Conservation (phyloP, 2,797 vertebrate species). For the Halcyon leucocephala region DNA sequence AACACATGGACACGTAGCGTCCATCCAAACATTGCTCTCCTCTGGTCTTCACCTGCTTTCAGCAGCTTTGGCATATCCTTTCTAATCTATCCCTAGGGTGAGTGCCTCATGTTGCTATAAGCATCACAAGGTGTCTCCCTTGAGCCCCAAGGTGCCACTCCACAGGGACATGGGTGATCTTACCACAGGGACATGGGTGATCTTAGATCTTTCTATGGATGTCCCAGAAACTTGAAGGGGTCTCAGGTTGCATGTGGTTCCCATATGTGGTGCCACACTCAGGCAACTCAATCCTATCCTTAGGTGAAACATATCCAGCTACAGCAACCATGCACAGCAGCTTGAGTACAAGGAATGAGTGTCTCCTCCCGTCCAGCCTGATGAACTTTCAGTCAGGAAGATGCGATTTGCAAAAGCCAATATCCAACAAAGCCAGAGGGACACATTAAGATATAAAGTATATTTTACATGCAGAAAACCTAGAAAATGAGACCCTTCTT, state of each 20-base stretch:
- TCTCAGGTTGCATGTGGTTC: background rate
- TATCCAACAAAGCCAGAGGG: background rate
- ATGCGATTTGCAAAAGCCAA: background rate
- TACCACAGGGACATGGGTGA: background rate
- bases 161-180: background rate
- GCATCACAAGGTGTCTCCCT: background rate
- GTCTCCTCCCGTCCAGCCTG: background rate
- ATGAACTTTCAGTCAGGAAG: background rate
- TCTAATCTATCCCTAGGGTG: background rate
- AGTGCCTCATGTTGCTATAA: background rate
- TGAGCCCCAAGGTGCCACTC: background rate
- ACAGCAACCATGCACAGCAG: background rate
- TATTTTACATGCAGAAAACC: background rate
- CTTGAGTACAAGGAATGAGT: background rate
- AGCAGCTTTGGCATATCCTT: background rate
- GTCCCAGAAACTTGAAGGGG: background rate
- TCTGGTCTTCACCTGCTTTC: background rate
- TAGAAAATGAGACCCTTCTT: background rate
- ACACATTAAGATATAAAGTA: background rate
- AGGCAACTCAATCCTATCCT: background rate
- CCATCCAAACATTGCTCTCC: accelerated
- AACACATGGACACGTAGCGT: background rate
- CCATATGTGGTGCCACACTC: background rate
- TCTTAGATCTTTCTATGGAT: background rate
- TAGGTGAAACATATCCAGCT: background rate